These are phyloP conservation scores for Euleptes europaea DNA, from an alignment of 2,113 vertebrate genomes.

Conservation along the genomic window DNA sequence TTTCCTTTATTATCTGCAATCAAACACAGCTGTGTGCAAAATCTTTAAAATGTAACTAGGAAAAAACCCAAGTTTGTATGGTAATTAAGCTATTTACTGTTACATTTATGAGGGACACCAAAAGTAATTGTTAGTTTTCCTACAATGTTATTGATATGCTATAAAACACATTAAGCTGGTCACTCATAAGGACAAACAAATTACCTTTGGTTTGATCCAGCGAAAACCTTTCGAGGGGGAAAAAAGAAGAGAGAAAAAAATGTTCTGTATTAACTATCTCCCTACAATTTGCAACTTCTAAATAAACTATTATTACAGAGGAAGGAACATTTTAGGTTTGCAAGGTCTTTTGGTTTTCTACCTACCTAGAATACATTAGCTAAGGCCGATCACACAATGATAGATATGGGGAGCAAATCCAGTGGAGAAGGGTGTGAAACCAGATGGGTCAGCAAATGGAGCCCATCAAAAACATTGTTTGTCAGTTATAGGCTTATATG, in stretches of 20 bases:
- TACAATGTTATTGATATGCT: neutral
- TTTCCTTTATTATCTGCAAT: slow-evolving; percentile 16
- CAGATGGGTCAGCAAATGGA: too few relatives aligned
- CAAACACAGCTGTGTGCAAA: slow-evolving; percentile 19
- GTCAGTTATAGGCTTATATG: too few relatives aligned
- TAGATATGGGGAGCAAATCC: too few relatives aligned
- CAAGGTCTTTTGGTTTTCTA: too few relatives aligned
- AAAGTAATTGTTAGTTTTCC: neutral
- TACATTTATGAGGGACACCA: neutral
- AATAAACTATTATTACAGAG: neutral
- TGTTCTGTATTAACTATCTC: neutral
- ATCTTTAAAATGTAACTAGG: slow-evolving; percentile 6
- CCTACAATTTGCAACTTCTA: neutral
- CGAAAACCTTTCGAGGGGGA: too few relatives aligned
- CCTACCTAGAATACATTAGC: too few relatives aligned
- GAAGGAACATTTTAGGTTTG: too few relatives aligned
- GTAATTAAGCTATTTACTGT: neutral
- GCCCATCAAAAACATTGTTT: too few relatives aligned
- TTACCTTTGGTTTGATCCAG: neutral
- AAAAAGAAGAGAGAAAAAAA: neutral
- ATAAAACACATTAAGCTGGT: slow-evolving; percentile 8
- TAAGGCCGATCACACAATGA: too few relatives aligned
- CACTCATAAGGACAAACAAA: neutral
- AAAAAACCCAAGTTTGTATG: neutral
- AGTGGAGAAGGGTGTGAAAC: too few relatives aligned